Evolutionary conservation across 2,113 vertebrate genomes (phyloP).

Genomic region (Pycnonotus jocosus): DNA sequence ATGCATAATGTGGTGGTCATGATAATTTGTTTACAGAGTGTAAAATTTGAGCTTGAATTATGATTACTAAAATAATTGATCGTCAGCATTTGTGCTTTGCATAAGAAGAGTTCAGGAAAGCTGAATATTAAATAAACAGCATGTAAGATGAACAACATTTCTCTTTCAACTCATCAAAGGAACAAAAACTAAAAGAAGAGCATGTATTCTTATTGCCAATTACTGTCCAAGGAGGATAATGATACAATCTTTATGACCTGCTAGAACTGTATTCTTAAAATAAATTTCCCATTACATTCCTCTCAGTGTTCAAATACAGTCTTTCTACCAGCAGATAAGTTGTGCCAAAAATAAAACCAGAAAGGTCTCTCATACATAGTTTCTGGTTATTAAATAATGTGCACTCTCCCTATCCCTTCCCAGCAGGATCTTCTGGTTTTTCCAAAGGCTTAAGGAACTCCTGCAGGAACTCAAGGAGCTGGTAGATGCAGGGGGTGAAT

Average conservation of each 20-base stretch:
- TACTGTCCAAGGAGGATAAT: constrained; percentile 41
- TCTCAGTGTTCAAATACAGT: background rate
- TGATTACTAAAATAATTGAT: constrained; percentile 57
- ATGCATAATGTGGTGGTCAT: background rate
- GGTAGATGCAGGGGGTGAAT: background rate
- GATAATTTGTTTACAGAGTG: constrained; percentile 44
- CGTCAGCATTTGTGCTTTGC: constrained; percentile 19
- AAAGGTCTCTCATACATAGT: background rate
- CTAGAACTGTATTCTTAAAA: constrained; percentile 23
- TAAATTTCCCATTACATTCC: constrained; percentile 19
- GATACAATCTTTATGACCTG: constrained; percentile 25
- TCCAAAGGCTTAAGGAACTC: background rate
- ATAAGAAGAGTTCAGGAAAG: constrained; percentile 5
- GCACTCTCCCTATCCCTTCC: background rate
- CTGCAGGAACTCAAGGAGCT: background rate
- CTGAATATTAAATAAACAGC: constrained; percentile 30
- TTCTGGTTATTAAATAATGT: constrained; percentile 11
- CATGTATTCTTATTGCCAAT: constrained; percentile 9
- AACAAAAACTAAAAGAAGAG: constrained; percentile 17
- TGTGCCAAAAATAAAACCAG: constrained; percentile 39
- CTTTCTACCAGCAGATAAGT: background rate
- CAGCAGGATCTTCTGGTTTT: background rate
- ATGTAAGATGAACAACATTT: background rate
- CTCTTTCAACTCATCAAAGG: constrained; percentile 8
- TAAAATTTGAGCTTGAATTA: constrained; percentile 42